phyloP scores from a whole-genome alignment of 2,113 vertebrate genomes.

The Microtus oregoni region DNA sequence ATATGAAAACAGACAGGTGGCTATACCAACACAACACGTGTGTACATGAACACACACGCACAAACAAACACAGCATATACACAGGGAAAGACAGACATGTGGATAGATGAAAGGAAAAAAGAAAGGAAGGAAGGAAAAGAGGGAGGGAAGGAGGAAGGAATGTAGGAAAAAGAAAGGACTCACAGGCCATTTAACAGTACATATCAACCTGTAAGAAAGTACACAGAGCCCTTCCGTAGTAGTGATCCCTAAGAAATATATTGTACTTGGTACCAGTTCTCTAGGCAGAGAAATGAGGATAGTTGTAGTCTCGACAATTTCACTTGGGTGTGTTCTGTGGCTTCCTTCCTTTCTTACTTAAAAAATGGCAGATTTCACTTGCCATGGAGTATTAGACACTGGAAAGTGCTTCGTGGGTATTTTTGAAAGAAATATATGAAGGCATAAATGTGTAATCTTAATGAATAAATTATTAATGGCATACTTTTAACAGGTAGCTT shows the following conservation, averaged over 20 bases:
- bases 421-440: constrained; percentile 22
- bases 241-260: background rate
- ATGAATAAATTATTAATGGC: constrained; percentile 43
- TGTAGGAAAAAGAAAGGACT: background rate
- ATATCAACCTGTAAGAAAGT: background rate
- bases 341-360: constrained; percentile 1
- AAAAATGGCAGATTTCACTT: constrained; percentile 45
- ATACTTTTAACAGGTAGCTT: background rate
- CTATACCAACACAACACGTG: background rate
- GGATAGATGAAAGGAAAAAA: background rate
- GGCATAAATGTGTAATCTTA: constrained; percentile 31
- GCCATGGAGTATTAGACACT: constrained; percentile 29
- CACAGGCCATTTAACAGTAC: background rate
- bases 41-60: background rate
- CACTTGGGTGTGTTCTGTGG: background rate
- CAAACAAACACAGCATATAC: too few relatives aligned
- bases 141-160: background rate
- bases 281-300: background rate
- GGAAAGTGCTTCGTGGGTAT: constrained; percentile 43
- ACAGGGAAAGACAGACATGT: background rate
- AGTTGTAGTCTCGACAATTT: background rate
- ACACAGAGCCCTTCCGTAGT: background rate
- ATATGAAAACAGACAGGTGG: background rate
- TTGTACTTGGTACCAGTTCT: background rate
- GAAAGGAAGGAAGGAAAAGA: background rate